Evolutionary conservation across 2,113 vertebrate species (phyloP), one percentile per base, ranked within the genome.

Genomic region (Nansenia antarctica): DNA sequence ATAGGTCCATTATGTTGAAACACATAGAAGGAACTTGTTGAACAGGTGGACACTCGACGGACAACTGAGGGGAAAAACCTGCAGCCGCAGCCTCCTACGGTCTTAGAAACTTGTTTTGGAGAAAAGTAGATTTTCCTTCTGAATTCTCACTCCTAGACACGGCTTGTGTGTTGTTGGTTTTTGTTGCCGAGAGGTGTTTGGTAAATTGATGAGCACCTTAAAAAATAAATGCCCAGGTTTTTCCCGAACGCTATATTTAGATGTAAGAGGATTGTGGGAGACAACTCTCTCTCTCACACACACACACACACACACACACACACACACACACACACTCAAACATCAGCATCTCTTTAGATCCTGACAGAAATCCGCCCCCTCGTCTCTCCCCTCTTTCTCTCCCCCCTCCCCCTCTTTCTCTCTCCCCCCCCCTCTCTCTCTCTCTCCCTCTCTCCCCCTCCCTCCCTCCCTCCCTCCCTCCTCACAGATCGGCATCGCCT

Each of bases 401-500:
- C n/a, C 1, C 14, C 5, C 35, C 35, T 26, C 30, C 15, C 45
- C 2, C 18, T 62, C 7, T 60, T 5, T 20, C 15, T 22, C 31
- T 63, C 18, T 63, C 18, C 15, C 18, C 9, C 52, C 22, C 24
- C 52, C 2, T 27, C 0, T 3, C 8, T 9, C 22, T 14, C 9
- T 15, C 62, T 65, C 6, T 62, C 18, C 18, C 12, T 29, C 24
- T 62, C 34, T 39, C 31, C 42, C 9, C 37, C 20, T 20, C 0
- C 39, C 5, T 64, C 3, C 37, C n/a, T 42, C 11, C 12, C 35
- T 37, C n/a, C 39, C 12, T 57, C 20, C 67, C 35, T 61, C 22
- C 1, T 34, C 86, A 55, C 86, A 99, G 98, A 96, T 99, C n/a
- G 96, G 98, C 0, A 88, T 97, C 70, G 88, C 89, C 64, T 93